Conservation (phyloP, 92 coral and sea anemone species). For the Siderastrea siderea region DNA sequence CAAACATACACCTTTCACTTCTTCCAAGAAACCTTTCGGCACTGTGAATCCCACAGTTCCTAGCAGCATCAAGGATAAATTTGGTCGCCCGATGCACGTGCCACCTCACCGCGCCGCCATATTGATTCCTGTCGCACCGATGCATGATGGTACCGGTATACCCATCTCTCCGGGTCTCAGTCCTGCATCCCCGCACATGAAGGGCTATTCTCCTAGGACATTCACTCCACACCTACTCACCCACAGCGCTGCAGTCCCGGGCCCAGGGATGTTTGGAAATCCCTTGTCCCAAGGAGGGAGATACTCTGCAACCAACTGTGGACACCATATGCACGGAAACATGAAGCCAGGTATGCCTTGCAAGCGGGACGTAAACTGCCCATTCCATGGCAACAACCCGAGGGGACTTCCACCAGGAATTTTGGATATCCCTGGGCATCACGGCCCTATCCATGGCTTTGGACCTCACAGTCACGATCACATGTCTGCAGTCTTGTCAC, state of each 20-base stretch:
- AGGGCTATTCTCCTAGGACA: constrained; percentile 90
- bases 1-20: constrained; percentile 54
- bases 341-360: constrained; percentile 83
- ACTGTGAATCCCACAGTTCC: constrained; percentile 93
- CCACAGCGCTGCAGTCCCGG: constrained; percentile 80
- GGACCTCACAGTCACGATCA: constrained; percentile 82
- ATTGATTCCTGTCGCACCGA: constrained; percentile 88
- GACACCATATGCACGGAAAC: constrained; percentile 88
- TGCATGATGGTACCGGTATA: constrained; percentile 89
- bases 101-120: constrained; percentile 93
- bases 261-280: constrained; percentile 75
- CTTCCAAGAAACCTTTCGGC: constrained; percentile 80
- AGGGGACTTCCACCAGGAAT: constrained; percentile 70
- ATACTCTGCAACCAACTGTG: constrained; percentile 78
- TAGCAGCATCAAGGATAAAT: constrained; percentile 74
- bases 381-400: constrained; percentile 94
- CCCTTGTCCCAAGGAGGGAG: constrained; percentile 80
- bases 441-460: constrained; percentile 76
- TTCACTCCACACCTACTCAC: constrained; percentile 97
- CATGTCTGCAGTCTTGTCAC: constrained; percentile 77
- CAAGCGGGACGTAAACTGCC: constrained; percentile 96
- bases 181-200: constrained; percentile 87
- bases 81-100: constrained; percentile 81
- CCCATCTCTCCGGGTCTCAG: constrained; percentile 84
- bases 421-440: constrained; percentile 78